A percentile compares a stretch with the other conserved stretches of the same genome.
phyloP scores from a whole-genome alignment of 2,797 vertebrate species.

The Acanthopagrus latus region DNA sequence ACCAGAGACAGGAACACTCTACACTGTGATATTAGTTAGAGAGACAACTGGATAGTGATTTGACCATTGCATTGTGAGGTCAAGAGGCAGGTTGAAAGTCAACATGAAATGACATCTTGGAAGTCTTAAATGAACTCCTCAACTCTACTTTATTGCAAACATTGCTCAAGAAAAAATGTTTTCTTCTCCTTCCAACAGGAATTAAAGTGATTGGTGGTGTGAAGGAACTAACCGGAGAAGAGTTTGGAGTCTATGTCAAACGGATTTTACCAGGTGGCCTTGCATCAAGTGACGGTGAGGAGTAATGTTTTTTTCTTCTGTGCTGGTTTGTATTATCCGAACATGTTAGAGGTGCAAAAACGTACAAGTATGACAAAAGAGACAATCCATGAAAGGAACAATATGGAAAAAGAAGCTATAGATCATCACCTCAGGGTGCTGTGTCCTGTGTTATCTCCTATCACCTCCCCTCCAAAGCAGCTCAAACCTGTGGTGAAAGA shows the following conservation, averaged over 20 bases:
- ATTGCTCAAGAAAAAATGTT: neutral
- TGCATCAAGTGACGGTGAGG: slow-evolving; percentile 89
- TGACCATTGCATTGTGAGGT: neutral
- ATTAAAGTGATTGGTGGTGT: slow-evolving; percentile 94
- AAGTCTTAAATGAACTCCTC: neutral
- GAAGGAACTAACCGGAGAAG: slow-evolving; percentile 90
- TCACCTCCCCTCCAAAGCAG: neutral
- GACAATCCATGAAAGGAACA: neutral
- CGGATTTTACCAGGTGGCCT: slow-evolving; percentile 92
- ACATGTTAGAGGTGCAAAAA: neutral
- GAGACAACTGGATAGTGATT: neutral
- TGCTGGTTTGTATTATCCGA: neutral
- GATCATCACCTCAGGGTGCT: neutral
- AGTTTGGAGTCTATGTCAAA: slow-evolving; percentile 94
- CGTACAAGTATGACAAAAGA: neutral
- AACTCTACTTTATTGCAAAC: neutral
- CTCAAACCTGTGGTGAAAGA: neutral
- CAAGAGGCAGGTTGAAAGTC: neutral
- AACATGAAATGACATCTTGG: neutral
- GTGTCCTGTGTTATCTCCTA: neutral
- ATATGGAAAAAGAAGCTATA: neutral
- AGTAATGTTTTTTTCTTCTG: neutral
- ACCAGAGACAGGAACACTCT: neutral
- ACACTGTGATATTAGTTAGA: neutral
- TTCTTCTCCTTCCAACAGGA: slow-evolving; percentile 76